Evolutionary conservation across 1,140 invertebrate genomes (phyloP).

Genomic region (Meloidogyne floridensis): DNA sequence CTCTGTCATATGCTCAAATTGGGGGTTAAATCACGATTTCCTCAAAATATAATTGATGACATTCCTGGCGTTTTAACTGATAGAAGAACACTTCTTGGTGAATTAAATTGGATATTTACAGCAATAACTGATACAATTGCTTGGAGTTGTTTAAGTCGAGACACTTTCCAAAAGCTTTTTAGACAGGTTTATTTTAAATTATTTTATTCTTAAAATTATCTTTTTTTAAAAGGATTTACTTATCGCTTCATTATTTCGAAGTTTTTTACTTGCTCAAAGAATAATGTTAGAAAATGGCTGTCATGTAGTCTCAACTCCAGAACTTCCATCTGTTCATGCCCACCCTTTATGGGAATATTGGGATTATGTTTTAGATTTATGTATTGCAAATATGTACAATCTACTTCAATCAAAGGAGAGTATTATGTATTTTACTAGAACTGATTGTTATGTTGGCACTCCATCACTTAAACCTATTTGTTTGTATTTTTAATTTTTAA

Average conservation of each 20-base stretch:
- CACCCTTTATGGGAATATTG: slow-evolving; percentile 77
- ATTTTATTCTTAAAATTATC: not conserved
- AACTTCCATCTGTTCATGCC: slow-evolving; percentile 84
- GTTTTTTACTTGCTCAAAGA: slow-evolving; percentile 92
- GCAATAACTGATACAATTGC: slow-evolving; percentile 99
- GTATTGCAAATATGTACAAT: slow-evolving; percentile 78
- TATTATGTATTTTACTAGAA: slow-evolving; percentile 32
- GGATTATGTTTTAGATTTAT: slow-evolving; percentile 92
- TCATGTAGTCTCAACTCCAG: slow-evolving; percentile 87
- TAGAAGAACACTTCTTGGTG: slow-evolving; percentile 92
- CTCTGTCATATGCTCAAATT: slow-evolving; percentile 73
- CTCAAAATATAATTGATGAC: slow-evolving; percentile 69
- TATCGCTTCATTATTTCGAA: slow-evolving; percentile 95
- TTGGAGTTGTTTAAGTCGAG: slow-evolving; percentile 90
- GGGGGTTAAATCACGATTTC: slow-evolving; percentile 49
- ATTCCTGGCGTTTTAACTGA: slow-evolving; percentile 93
- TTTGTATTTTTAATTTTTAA: slow-evolving; percentile 24
- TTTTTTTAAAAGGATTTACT: slow-evolving; percentile 76
- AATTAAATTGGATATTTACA: slow-evolving; percentile 99
- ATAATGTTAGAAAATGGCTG: slow-evolving; percentile 95
- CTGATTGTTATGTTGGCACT: slow-evolving; percentile 40
- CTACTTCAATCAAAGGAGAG: slow-evolving; percentile 31
- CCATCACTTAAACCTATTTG: slow-evolving; percentile 43
- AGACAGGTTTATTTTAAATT: slow-evolving; percentile 73
- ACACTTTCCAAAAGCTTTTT: slow-evolving; percentile 93